Conservation (phyloP, 2,888 invertebrate genomes). For the Yponomeuta evonymella region DNA sequence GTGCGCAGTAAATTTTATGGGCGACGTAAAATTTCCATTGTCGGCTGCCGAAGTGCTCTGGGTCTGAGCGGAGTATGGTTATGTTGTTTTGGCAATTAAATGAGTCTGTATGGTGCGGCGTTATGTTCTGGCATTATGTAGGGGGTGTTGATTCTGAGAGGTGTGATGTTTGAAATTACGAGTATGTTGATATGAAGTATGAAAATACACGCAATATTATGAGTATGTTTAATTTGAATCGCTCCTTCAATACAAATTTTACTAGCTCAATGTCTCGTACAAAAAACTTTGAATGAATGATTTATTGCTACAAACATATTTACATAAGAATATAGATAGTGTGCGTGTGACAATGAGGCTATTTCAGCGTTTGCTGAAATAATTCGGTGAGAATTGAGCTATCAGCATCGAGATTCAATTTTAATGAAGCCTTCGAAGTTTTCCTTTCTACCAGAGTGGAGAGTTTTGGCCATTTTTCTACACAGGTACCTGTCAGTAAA, state of each 20-base stretch:
- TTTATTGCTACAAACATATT: too few relatives aligned
- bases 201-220: too few relatives aligned
- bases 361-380: too few relatives aligned
- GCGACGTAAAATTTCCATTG: constrained; percentile 63
- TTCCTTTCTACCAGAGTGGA: not conserved
- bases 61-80: not conserved
- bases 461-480: not conserved
- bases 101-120: not conserved
- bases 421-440: not conserved
- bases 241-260: not conserved
- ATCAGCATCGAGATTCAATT: not conserved
- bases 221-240: too few relatives aligned
- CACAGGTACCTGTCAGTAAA: not conserved
- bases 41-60: constrained; percentile 29
- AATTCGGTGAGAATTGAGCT: not conserved
- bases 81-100: constrained; percentile 4
- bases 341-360: too few relatives aligned
- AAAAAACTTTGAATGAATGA: not conserved
- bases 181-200: too few relatives aligned
- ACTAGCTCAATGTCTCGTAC: not conserved
- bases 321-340: too few relatives aligned
- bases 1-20: constrained; percentile 66
- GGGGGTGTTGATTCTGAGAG: not conserved
- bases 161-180: too few relatives aligned
- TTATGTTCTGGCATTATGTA: not conserved